These are phyloP conservation scores for Cossypha polioptera DNA, from an alignment of 2,797 vertebrate species.

Conservation along the genomic window DNA sequence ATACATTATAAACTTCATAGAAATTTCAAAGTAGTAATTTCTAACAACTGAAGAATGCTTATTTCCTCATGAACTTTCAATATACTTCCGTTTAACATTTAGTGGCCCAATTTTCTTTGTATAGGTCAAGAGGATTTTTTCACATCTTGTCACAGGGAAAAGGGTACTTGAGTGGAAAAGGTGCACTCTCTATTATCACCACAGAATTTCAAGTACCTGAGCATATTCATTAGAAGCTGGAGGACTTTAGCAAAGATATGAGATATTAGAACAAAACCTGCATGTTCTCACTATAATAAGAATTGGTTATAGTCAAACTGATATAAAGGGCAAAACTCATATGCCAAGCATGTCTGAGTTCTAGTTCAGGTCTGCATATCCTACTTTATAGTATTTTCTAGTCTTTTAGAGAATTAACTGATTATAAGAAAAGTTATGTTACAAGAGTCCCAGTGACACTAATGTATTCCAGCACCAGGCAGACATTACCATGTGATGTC, in stretches of 20 bases:
- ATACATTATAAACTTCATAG: not conserved
- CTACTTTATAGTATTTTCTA: not conserved
- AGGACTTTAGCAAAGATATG: not conserved
- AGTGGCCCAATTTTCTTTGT: slow-evolving; percentile 13
- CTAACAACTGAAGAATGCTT: not conserved
- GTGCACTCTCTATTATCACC: not conserved
- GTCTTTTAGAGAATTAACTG: not conserved
- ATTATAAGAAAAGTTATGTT: not conserved
- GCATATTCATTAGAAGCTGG: slow-evolving; percentile 3
- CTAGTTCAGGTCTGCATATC: not conserved
- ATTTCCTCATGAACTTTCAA: not conserved
- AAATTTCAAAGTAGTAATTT: slow-evolving; percentile 13
- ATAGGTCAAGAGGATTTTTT: slow-evolving; percentile 50
- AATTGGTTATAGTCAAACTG: not conserved
- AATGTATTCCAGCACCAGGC: not conserved
- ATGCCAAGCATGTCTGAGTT: not conserved
- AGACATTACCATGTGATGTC: not conserved
- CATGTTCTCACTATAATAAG: not conserved
- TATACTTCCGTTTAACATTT: slow-evolving; percentile 32
- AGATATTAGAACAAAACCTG: not conserved
- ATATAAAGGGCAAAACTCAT: not conserved
- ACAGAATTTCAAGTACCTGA: slow-evolving; percentile 16
- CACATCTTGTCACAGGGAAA: slow-evolving; percentile 11
- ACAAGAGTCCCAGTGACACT: not conserved
- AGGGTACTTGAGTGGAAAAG: slow-evolving; percentile 33